phyloP scores from a whole-genome alignment of 2,113 vertebrate genomes.

The Odobenus rosmarus region DNA sequence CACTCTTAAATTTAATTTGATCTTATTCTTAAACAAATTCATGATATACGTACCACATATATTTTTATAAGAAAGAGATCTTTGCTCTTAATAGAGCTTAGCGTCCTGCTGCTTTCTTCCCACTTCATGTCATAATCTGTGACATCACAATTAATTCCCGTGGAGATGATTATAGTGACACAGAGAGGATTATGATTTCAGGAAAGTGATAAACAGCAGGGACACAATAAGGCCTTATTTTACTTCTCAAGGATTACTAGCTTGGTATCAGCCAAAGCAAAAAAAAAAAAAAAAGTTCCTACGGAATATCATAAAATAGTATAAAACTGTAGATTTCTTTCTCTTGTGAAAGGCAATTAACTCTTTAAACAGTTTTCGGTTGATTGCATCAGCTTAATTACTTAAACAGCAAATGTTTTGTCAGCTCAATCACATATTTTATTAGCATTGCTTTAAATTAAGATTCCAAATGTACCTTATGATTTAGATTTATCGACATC shows the following conservation, averaged over 20 bases:
- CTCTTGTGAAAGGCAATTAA: slow-evolving; percentile 37
- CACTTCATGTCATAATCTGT: slow-evolving; percentile 83
- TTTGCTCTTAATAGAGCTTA: slow-evolving; percentile 72
- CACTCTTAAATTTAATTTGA: neutral
- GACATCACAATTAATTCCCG: slow-evolving; percentile 87
- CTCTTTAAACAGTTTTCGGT: slow-evolving; percentile 55
- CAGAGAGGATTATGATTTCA: slow-evolving; percentile 84
- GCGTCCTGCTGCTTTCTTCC: slow-evolving; percentile 66
- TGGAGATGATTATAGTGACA: slow-evolving; percentile 82
- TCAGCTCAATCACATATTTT: slow-evolving; percentile 70
- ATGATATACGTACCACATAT: neutral
- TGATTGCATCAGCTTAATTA: slow-evolving; percentile 66
- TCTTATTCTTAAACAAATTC: slow-evolving; percentile 13
- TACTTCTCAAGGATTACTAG: neutral
- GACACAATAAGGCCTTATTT: slow-evolving; percentile 63
- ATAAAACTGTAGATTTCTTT: neutral
- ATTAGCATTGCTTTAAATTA: slow-evolving; percentile 40
- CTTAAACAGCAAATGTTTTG: slow-evolving; percentile 56
- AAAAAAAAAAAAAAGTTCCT: neutral
- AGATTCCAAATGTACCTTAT: slow-evolving; percentile 61
- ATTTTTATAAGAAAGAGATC: slow-evolving; percentile 35
- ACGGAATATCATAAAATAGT: slow-evolving; percentile 5
- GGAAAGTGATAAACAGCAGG: slow-evolving; percentile 82
- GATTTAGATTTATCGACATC: slow-evolving; percentile 53
- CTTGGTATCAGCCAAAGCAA: neutral